phyloP scores from a whole-genome alignment of 2,113 vertebrate species.

The Nycticorax nycticorax region DNA sequence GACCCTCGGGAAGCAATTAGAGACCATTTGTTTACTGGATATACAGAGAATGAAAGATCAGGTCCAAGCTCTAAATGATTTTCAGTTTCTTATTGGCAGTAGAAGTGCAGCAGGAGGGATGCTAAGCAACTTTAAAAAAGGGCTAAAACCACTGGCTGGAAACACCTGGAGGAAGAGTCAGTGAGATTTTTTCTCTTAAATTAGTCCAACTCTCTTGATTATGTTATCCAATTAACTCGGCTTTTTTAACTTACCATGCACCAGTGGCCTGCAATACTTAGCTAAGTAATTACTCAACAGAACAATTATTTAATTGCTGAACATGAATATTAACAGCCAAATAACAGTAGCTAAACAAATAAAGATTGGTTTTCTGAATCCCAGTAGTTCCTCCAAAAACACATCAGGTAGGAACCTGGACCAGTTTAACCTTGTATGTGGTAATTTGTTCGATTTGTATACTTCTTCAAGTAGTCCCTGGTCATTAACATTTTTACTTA shows the following conservation, averaged over 20 bases:
- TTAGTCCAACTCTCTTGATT: neutral
- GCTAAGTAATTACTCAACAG: neutral
- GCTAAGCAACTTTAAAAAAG: neutral
- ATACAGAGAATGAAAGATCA: neutral
- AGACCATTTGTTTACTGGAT: neutral
- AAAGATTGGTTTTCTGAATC: neutral
- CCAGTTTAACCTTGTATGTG: neutral
- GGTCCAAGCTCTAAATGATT: neutral
- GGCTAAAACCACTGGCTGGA: neutral
- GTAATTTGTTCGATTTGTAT: neutral
- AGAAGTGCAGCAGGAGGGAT: neutral
- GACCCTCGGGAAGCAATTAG: neutral
- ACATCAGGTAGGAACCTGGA: neutral
- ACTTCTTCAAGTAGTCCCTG: neutral
- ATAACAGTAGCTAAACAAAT: neutral
- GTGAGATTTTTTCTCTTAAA: neutral
- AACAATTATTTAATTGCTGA: slow-evolving; percentile 2
- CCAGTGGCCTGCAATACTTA: neutral
- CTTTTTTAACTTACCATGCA: neutral
- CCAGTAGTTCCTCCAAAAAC: neutral
- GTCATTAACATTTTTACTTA: neutral
- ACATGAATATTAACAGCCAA: neutral
- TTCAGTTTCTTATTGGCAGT: neutral
- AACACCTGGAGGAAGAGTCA: neutral
- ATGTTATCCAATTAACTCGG: neutral